Evolutionary conservation across 1,140 invertebrate genomes (phyloP), one percentile per base, ranked within the genome.

Genomic region (Zaprionus ghesquierei): DNA sequence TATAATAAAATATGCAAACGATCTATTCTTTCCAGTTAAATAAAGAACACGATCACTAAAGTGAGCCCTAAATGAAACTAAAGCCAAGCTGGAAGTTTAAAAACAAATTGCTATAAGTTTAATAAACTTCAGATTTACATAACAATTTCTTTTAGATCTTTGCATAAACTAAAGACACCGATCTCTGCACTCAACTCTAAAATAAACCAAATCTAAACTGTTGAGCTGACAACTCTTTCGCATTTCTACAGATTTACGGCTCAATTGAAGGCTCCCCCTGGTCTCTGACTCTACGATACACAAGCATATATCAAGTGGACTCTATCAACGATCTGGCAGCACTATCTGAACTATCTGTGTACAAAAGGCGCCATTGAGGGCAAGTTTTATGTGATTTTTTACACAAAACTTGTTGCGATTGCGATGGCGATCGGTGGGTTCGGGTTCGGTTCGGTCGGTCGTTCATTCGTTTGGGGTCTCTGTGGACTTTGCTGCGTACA

Each of bases 341-440:
- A 31, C 31, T 79, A 80, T 66, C 75, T 61, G 56, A 64, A 31
- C 31, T 79, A 80, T 66, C 75, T 61, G 51, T 63, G 33, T 33
- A 15, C 54, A 29, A 69, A 65, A 89, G 84, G 84, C 80, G 84
- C 84, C 85, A 89, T 72, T 64, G 85, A 50, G 80, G 64, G 85
- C 80, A 84, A 79, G 85, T 89, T 89, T 89, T 75, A 89, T 89
- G 84, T 89, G 84, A 89, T 84, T 89, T 87, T 89, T 89, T 84
- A 89, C 84, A 89, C 65, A 77, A 70, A 71, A 63, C 29, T 62
- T 74, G 69, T 53, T 23, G 56, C 79, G 53, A 81, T 72, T 54
- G 35, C 38, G 49, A 51, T 63, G 23, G 62, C n/a, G 27, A 54
- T 51, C 23, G 49, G 49, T 51, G 20, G 23, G 20, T 10, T 46